Percentiles rank a stretch among this genome's conserved stretches.
These are phyloP conservation scores for Copsychus sechellarum DNA, from an alignment of 2,113 vertebrate species.

Conservation along the genomic window DNA sequence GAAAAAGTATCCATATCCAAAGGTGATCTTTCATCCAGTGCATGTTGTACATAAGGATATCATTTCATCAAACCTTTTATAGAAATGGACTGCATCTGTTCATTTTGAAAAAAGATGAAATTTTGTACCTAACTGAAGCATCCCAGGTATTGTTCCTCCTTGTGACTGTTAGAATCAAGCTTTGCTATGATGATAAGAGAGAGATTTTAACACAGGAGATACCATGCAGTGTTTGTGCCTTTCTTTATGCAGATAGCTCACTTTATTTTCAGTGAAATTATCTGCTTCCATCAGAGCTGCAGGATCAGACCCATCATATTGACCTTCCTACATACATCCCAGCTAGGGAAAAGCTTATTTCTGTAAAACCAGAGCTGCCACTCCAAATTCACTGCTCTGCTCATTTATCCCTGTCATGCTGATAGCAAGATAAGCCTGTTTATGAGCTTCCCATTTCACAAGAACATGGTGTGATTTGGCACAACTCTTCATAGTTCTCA, in stretches of 20 bases:
- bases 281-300: background rate
- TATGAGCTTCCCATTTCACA: slow-evolving; percentile 2
- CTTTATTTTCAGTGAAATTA: background rate
- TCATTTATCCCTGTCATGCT: background rate
- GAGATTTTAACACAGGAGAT: background rate
- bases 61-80: background rate
- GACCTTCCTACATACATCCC: background rate
- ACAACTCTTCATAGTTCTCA: background rate
- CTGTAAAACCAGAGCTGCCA: background rate
- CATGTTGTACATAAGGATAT: background rate
- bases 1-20: background rate
- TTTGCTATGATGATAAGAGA: background rate
- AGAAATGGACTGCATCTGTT: background rate
- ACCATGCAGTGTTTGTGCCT: background rate
- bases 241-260: background rate
- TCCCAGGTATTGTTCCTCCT: background rate
- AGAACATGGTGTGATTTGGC: slow-evolving; percentile 54
- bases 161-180: background rate
- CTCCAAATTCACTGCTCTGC: background rate
- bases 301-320: background rate
- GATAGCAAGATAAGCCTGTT: background rate
- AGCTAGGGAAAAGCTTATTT: background rate
- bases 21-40: background rate
- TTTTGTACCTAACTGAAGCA: background rate
- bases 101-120: background rate